These are phyloP conservation scores for Psittacula derbiana DNA, from an alignment of 2,797 vertebrate genomes.

Conservation along the genomic window DNA sequence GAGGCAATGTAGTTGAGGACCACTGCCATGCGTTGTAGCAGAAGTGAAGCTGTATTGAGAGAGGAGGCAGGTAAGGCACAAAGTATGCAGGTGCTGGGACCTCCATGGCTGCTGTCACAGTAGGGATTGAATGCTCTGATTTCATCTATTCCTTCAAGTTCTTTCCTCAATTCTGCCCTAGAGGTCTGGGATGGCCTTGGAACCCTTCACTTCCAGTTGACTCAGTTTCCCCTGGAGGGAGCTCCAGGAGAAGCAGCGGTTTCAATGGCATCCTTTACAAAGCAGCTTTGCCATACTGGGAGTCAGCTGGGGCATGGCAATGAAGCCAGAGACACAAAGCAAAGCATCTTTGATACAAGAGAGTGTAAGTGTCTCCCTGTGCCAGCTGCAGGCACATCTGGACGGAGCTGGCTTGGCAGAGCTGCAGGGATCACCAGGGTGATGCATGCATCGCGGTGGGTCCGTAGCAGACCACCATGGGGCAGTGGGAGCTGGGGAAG, in stretches of 20 bases:
- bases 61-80: neutral
- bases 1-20: neutral
- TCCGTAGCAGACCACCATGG: neutral
- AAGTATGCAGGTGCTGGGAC: neutral
- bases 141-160: neutral
- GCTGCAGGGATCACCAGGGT: neutral
- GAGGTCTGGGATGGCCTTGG: neutral
- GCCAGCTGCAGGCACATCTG: slow-evolving; percentile 34
- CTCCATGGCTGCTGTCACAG: neutral
- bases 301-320: neutral
- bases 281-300: neutral
- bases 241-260: neutral
- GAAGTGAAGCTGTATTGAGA: neutral
- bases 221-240: neutral
- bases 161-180: neutral
- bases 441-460: accelerated
- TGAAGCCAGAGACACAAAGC: neutral
- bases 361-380: neutral
- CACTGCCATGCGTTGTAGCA: neutral
- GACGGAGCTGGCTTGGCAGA: neutral
- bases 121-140: neutral
- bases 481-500: neutral
- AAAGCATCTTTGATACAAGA: neutral
- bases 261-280: neutral
- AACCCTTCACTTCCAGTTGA: neutral